These are phyloP conservation scores for Scytalopus superciliaris DNA, from an alignment of 2,113 vertebrate species.

Conservation along the genomic window DNA sequence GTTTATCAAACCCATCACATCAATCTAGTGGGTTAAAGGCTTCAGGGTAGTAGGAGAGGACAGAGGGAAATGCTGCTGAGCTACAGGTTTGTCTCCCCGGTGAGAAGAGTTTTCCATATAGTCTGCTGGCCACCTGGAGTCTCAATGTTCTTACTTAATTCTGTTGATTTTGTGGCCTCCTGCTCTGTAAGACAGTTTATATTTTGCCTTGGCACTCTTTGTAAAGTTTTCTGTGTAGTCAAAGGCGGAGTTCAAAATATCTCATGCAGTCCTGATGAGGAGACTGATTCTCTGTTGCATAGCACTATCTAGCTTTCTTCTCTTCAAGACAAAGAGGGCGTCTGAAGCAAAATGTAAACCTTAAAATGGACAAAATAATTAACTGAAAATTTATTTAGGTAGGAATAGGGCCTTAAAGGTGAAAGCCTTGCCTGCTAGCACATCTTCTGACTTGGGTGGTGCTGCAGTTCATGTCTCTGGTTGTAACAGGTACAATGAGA, in stretches of 20 bases:
- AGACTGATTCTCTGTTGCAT: neutral
- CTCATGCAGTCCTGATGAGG: accelerated
- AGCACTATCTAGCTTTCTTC: neutral
- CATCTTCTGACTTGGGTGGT: neutral
- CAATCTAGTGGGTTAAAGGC: neutral
- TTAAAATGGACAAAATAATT: neutral
- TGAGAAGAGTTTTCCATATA: neutral
- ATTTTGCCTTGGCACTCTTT: neutral
- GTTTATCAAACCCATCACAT: no score
- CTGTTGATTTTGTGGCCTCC: neutral
- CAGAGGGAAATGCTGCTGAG: neutral
- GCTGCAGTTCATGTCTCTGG: accelerated
- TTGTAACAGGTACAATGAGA: neutral
- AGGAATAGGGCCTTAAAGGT: neutral
- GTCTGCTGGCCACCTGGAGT: neutral
- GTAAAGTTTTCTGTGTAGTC: neutral
- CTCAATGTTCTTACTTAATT: neutral
- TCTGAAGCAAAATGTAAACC: neutral
- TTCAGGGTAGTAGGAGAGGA: neutral
- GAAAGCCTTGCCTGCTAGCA: neutral
- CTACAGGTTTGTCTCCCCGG: neutral
- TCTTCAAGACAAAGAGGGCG: neutral
- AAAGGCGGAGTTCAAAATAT: neutral
- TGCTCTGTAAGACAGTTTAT: neutral
- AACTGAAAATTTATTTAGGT: neutral